phyloP scores from a whole-genome alignment of 2,888 invertebrate species.

The Anagyrus pseudococci region DNA sequence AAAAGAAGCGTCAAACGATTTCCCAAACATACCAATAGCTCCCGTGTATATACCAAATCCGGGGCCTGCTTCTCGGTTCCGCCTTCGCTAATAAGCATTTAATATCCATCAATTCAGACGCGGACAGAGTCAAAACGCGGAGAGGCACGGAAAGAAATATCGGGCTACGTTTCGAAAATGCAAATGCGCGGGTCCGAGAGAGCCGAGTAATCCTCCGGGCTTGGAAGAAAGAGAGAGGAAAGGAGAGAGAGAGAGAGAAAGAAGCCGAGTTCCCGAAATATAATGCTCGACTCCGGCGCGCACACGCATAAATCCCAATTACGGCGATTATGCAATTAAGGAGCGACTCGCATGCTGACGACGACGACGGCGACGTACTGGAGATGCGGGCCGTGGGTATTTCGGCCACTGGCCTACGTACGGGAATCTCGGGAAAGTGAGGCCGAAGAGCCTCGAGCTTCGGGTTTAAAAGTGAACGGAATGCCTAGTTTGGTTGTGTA shows the following conservation, averaged over 20 bases:
- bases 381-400: neutral
- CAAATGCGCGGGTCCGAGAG: no score
- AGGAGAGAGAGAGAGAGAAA: neutral
- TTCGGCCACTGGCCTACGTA: no score
- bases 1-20: neutral
- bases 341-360: no score
- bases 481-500: no score
- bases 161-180: no score
- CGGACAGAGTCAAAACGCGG: neutral
- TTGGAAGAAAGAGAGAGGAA: no score
- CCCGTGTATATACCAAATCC: neutral
- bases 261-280: neutral
- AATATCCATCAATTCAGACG: conserved; percentile 15
- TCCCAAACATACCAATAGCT: neutral
- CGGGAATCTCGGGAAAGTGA: no score
- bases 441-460: no score
- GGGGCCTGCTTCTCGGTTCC: neutral
- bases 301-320: conserved; percentile 31
- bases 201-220: no score
- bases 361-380: no score
- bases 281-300: neutral
- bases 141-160: neutral
- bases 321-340: conserved; percentile 31
- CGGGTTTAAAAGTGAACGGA: no score
- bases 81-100: conserved; percentile 20